phyloP scores from a whole-genome alignment of 2,888 invertebrate species.

The Tinea semifulvella region DNA sequence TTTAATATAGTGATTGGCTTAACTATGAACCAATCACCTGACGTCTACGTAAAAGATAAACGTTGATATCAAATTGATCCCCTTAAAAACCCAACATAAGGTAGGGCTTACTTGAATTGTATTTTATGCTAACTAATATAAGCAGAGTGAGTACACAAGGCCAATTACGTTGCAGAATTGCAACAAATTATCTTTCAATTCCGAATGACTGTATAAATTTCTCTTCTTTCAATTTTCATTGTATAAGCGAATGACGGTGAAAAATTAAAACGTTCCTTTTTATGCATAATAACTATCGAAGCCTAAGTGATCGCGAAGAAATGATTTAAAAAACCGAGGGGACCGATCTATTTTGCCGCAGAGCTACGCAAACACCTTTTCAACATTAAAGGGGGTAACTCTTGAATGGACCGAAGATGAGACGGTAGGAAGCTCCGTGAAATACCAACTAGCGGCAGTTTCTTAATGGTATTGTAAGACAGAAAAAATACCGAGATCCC shows the following conservation, averaged over 20 bases:
- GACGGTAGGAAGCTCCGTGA: constrained; percentile 41
- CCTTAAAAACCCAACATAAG: no score
- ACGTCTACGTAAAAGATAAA: no score
- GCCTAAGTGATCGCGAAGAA: constrained; percentile 55
- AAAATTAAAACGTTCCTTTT: constrained; percentile 61
- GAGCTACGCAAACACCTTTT: constrained; percentile 64
- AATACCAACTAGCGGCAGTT: constrained; percentile 61
- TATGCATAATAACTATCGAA: constrained; percentile 60
- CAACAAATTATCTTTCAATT: constrained; percentile 11
- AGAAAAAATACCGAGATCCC: constrained; percentile 59
- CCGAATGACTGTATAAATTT: constrained; percentile 52
- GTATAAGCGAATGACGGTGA: constrained; percentile 55
- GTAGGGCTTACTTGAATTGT: no score
- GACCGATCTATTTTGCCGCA: constrained; percentile 55
- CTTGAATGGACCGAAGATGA: constrained; percentile 55
- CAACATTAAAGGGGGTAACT: constrained; percentile 33
- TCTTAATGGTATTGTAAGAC: constrained; percentile 63
- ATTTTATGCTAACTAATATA: constrained; percentile 6
- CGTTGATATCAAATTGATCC: no score
- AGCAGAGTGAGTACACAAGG: background rate
- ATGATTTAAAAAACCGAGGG: constrained; percentile 45
- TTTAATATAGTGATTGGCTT: no score
- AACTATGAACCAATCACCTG: no score
- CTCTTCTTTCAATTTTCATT: constrained; percentile 40
- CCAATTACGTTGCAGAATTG: constrained; percentile 8